A percentile compares a stretch with the other conserved stretches of the same genome.
These are phyloP conservation scores for Chelonus formosanus DNA, from an alignment of 2,888 invertebrate genomes.

Conservation along the genomic window DNA sequence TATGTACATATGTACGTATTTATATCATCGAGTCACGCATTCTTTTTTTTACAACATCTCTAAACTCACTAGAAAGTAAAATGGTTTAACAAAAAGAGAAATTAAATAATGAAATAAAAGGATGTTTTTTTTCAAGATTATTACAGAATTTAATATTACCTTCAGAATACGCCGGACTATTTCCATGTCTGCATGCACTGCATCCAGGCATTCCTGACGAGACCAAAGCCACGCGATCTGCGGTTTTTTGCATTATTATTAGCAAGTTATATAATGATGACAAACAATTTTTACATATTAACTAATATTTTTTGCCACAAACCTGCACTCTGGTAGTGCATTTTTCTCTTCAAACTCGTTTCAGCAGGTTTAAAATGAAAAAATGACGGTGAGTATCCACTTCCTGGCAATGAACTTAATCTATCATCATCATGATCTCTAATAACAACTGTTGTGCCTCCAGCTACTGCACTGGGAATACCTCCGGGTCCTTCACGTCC, in stretches of 20 bases:
- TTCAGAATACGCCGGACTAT: conserved; percentile 59
- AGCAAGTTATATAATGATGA: conserved; percentile 2
- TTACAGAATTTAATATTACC: conserved; percentile 42
- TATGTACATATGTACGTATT: not conserved
- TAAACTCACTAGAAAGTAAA: not conserved
- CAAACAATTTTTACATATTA: not conserved
- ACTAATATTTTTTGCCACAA: conserved; percentile 6
- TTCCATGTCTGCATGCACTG: conserved; percentile 58
- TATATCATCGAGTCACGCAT: conserved; percentile 2
- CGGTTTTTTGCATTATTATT: conserved; percentile 1
- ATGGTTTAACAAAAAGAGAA: not conserved
- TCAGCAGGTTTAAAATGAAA: conserved; percentile 88
- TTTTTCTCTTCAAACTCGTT: conserved; percentile 74
- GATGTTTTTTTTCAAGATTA: not conserved
- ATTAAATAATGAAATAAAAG: not conserved
- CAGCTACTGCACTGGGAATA: conserved; percentile 35
- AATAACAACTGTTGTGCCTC: conserved; percentile 60
- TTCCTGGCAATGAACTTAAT: conserved; percentile 81
- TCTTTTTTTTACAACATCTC: not conserved
- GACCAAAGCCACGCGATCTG: conserved; percentile 74
- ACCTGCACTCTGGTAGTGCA: conserved; percentile 66
- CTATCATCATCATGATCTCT: conserved; percentile 85
- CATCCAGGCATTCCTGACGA: conserved; percentile 63
- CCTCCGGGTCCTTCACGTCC: conserved; percentile 78
- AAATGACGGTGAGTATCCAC: conserved; percentile 90